A percentile compares a stretch with the other conserved stretches of the same genome.
phyloP scores from a whole-genome alignment of 1,140 invertebrate species.

The Heterodera schachtii region DNA sequence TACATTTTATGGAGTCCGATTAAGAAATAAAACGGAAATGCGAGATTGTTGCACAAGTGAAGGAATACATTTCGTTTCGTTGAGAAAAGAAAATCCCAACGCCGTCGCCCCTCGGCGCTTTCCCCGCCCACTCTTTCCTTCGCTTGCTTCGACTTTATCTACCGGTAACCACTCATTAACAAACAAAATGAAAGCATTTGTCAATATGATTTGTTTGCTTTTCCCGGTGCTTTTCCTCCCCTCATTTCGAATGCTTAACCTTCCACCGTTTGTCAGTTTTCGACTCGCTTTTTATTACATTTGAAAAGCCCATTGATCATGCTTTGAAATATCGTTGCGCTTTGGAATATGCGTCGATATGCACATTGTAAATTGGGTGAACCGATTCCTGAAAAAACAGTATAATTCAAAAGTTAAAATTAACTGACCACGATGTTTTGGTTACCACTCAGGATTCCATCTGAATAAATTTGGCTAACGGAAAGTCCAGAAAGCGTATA shows the following conservation, averaged over 20 bases:
- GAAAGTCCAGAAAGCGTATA: slow-evolving; percentile 41
- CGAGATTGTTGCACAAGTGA: not conserved
- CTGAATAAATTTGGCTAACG: slow-evolving; percentile 41
- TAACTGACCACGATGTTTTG: slow-evolving; percentile 36
- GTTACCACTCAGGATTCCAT: slow-evolving; percentile 29
- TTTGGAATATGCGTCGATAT: slow-evolving; percentile 27
- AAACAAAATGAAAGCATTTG: not conserved
- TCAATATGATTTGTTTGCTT: not conserved
- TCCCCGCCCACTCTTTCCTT: too few species aligned
- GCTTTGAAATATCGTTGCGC: slow-evolving; percentile 10
- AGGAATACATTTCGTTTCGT: not conserved
- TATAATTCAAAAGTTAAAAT: not conserved
- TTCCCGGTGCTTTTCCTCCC: not conserved
- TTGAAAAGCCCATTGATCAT: not conserved
- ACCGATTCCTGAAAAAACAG: slow-evolving; percentile 31
- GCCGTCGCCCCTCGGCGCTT: too few species aligned
- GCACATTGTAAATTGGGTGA: slow-evolving; percentile 38
- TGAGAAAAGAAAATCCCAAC: not conserved
- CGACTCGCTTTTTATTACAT: not conserved
- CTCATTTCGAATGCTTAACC: not conserved
- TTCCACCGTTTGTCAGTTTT: not conserved
- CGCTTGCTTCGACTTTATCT: not conserved
- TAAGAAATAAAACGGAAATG: not conserved
- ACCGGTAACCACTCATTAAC: not conserved
- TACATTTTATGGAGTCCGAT: not conserved